A percentile compares a stretch with the other conserved stretches of the same genome.
Evolutionary conservation across 2,113 vertebrate genomes (phyloP).

Genomic region (Hyla sarda): DNA sequence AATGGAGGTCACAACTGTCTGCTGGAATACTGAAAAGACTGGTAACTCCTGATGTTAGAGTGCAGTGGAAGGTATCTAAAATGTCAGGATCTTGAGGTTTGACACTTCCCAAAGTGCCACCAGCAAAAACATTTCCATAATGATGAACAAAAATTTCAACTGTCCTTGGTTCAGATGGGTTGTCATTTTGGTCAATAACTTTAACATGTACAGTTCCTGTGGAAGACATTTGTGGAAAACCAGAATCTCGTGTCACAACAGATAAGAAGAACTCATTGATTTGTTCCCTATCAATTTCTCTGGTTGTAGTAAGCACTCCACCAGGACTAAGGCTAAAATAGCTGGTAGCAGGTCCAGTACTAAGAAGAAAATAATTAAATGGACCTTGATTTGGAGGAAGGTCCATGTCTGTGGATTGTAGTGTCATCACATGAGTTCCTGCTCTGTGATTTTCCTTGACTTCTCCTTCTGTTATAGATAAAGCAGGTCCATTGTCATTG

Average conservation of each 20-base stretch:
- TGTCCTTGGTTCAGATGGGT: conserved; percentile 89
- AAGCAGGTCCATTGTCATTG: conserved; percentile 91
- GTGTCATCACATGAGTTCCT: conserved; percentile 82
- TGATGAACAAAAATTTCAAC: conserved; percentile 94
- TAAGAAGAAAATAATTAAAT: conserved; percentile 87
- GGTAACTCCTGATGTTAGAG: conserved; percentile 84
- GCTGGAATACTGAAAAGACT: conserved; percentile 87
- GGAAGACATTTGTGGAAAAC: conserved; percentile 94
- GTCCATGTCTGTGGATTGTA: conserved; percentile 87
- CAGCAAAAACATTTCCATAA: conserved; percentile 90
- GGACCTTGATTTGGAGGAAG: conserved; percentile 95
- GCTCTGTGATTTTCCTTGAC: conserved; percentile 92
- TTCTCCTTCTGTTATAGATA: conserved; percentile 81
- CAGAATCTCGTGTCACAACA: conserved; percentile 90
- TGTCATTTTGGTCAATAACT: conserved; percentile 93
- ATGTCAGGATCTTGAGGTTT: conserved; percentile 92
- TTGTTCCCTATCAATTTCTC: conserved; percentile 95
- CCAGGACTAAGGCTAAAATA: conserved; percentile 89
- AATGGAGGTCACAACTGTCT: conserved; percentile 86
- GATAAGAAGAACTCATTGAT: conserved; percentile 90
- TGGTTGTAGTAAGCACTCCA: conserved; percentile 85
- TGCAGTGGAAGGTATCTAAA: conserved; percentile 90
- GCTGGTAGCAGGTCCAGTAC: conserved; percentile 82
- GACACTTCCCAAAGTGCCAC: conserved; percentile 88
- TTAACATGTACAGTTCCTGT: conserved; percentile 90